phyloP scores from a whole-genome alignment of 2,113 vertebrate genomes.

The Eurypyga helias region DNA sequence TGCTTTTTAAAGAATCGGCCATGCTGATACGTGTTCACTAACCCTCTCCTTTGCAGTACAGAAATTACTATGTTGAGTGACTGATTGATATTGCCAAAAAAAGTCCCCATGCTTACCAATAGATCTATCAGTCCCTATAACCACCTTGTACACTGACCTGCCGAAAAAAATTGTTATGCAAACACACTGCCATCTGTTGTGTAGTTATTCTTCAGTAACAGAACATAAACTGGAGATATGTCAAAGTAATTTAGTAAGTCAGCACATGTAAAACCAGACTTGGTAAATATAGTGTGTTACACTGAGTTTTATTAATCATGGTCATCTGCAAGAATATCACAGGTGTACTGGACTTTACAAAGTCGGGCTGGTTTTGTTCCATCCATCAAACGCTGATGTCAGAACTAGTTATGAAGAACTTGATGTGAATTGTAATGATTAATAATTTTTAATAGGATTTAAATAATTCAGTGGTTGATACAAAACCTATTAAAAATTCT shows the following conservation, averaged over 20 bases:
- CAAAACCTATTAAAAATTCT: not conserved
- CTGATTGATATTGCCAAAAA: not conserved
- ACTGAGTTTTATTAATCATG: conserved; percentile 1
- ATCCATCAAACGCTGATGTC: not conserved
- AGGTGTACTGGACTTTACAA: not conserved
- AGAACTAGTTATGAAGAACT: not conserved
- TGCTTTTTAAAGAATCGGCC: not conserved
- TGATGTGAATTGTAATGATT: not conserved
- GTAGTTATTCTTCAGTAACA: conserved; percentile 50
- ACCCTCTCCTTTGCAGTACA: not conserved
- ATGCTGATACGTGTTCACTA: not conserved
- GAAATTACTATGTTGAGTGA: not conserved
- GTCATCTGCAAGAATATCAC: not conserved
- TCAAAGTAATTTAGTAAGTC: conserved; percentile 69
- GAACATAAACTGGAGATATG: conserved; percentile 67
- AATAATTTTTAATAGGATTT: not conserved
- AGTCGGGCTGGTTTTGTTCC: not conserved
- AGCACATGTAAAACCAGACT: conserved; percentile 52
- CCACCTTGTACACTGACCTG: conserved; percentile 49
- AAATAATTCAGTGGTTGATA: not conserved
- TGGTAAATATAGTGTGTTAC: conserved; percentile 32
- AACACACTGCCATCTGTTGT: conserved; percentile 70
- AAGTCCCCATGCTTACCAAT: not conserved
- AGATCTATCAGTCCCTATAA: not conserved
- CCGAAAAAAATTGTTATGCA: conserved; percentile 62